phyloP scores from a whole-genome alignment of 30 jellyfish, hydroid and myxozoan genomes.

The Turritopsis rubra region DNA sequence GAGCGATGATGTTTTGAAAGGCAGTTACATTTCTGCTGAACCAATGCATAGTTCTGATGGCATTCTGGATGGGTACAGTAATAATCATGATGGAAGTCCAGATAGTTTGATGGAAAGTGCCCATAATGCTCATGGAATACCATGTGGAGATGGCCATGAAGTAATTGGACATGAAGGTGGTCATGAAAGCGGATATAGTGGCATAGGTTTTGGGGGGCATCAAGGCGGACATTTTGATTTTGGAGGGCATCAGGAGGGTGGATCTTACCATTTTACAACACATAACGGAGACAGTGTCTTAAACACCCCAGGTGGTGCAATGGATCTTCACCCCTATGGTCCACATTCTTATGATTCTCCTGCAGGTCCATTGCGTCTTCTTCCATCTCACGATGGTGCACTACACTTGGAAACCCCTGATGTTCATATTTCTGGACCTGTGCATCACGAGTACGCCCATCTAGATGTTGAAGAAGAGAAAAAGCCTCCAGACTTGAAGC shows the following conservation, averaged over 20 bases:
- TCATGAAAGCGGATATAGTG: neutral
- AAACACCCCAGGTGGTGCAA: constrained; percentile 81
- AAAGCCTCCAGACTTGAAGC: constrained; percentile 50
- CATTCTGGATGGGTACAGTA: constrained; percentile 17
- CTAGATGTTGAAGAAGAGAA: constrained; percentile 67
- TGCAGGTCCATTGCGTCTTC: constrained; percentile 72
- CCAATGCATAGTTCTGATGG: constrained; percentile 1
- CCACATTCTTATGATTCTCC: constrained; percentile 81
- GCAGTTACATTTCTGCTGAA: constrained; percentile 11
- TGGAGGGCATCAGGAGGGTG: constrained; percentile 17
- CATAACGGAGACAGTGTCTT: constrained; percentile 39
- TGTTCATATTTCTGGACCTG: constrained; percentile 80
- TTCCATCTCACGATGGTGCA: constrained; percentile 88
- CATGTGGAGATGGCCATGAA: constrained; percentile 17
- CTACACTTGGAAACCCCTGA: constrained; percentile 91
- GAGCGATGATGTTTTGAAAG: constrained; percentile 10
- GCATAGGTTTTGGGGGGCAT: constrained; percentile 1
- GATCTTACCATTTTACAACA: neutral
- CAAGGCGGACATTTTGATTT: neutral
- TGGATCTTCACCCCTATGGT: constrained; percentile 74
- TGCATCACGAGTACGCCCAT: constrained; percentile 76
- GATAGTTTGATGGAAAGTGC: neutral
- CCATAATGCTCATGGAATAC: neutral
- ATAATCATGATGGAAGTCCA: constrained; percentile 12
- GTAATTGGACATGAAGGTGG: constrained; percentile 7